Percentiles rank a stretch among this genome's conserved stretches.
These are phyloP conservation scores for Mycetomoellerius zeteki DNA, from an alignment of 1,140 invertebrate genomes.

Conservation along the genomic window DNA sequence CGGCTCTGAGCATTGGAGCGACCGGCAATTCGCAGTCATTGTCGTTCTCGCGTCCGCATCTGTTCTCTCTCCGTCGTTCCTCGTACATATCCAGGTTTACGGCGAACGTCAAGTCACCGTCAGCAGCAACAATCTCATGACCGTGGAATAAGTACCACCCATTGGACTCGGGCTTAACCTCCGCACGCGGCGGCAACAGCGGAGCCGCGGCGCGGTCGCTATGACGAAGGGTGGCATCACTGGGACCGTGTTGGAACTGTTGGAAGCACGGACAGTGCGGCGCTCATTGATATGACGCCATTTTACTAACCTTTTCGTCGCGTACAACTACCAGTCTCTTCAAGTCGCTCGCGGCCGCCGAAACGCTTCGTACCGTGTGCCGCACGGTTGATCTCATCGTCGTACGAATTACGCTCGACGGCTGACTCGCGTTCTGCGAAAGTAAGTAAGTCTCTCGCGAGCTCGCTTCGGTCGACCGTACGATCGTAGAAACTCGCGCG, in stretches of 20 bases:
- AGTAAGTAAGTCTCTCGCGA: conserved; percentile 1
- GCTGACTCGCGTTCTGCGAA: neutral
- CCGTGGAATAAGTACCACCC: neutral
- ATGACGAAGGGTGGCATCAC: conserved; percentile 84
- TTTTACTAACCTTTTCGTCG: conserved; percentile 88
- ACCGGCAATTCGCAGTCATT: neutral
- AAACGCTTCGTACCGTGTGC: conserved; percentile 31
- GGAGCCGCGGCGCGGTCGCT: conserved; percentile 25
- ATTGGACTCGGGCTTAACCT: conserved; percentile 74
- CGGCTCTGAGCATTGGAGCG: conserved; percentile 47
- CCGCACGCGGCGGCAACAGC: neutral
- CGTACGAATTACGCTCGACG: neutral
- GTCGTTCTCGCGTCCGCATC: conserved; percentile 25
- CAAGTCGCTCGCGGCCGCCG: conserved; percentile 50
- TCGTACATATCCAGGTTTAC: neutral
- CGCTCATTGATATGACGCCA: conserved; percentile 86
- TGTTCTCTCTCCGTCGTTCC: neutral
- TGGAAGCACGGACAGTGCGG: conserved; percentile 78
- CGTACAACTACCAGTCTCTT: conserved; percentile 73
- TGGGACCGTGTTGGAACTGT: conserved; percentile 78
- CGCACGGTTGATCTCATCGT: conserved; percentile 27
- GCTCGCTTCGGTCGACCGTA: neutral
- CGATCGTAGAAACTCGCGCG: neutral
- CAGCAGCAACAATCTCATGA: neutral
- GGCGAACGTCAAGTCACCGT: neutral